phyloP scores from a whole-genome alignment of 2,797 vertebrate genomes.

The Varecia variegata region DNA sequence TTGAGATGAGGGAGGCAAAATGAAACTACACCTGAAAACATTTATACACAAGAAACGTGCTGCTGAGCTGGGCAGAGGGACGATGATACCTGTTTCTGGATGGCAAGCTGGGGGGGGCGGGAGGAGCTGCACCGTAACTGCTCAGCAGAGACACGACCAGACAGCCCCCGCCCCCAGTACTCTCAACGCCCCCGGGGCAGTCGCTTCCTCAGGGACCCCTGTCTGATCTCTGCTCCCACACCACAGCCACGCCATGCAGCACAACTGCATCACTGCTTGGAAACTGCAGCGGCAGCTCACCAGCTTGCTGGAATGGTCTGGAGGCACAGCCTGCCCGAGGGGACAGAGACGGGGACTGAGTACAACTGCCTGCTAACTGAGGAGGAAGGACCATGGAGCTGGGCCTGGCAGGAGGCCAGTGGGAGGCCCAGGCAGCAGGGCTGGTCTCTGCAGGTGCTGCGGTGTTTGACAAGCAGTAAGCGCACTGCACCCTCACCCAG shows the following conservation, averaged over 20 bases:
- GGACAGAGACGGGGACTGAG: not conserved
- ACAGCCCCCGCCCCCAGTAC: accelerated
- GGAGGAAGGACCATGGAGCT: not conserved
- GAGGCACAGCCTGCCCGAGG: not conserved
- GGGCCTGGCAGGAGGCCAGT: not conserved
- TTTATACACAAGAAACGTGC: accelerated
- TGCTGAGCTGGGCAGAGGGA: not conserved
- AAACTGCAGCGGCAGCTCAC: slow-evolving; percentile 69
- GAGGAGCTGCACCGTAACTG: not conserved
- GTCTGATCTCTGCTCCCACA: slow-evolving; percentile 66
- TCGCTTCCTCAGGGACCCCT: not conserved
- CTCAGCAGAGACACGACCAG: not conserved
- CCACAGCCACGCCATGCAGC: slow-evolving; percentile 71
- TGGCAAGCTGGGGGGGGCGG: not conserved
- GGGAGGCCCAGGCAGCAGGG: not conserved
- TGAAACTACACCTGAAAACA: not conserved
- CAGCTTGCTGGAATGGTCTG: slow-evolving; percentile 58
- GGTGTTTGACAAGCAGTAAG: not conserved
- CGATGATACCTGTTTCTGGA: not conserved
- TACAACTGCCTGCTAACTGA: not conserved
- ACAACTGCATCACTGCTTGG: slow-evolving; percentile 70
- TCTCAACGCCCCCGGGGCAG: not conserved
- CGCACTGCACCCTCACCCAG: not conserved
- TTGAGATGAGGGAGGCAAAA: not conserved
- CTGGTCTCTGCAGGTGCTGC: not conserved